phyloP scores from a whole-genome alignment of 2,113 vertebrate species.

The Amphiprion ocellaris region DNA sequence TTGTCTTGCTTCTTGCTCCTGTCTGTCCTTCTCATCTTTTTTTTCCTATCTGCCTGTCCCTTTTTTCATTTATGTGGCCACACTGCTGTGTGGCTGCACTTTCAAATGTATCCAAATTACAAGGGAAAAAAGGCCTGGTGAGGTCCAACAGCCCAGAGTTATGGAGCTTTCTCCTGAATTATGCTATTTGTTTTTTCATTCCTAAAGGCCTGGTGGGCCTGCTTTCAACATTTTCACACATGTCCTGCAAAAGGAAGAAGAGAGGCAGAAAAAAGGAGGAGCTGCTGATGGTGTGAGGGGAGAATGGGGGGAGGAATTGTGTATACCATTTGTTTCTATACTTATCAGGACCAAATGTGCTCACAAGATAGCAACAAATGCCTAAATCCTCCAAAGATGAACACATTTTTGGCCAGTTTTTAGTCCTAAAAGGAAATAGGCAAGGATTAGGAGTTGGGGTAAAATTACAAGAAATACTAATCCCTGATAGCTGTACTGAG shows the following conservation, averaged over 20 bases:
- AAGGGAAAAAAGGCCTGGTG: slow-evolving; percentile 15
- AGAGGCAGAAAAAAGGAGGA: slow-evolving; percentile 31
- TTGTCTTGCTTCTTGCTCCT: slow-evolving; percentile 22
- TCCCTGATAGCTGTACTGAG: background rate
- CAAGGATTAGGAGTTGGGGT: background rate
- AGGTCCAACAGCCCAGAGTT: slow-evolving; percentile 64
- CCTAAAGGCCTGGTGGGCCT: slow-evolving; percentile 66
- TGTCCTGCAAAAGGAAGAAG: slow-evolving; percentile 66
- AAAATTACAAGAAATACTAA: slow-evolving; percentile 8
- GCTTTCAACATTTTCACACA: slow-evolving; percentile 79
- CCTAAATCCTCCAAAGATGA: slow-evolving; percentile 20
- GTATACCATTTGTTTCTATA: slow-evolving; percentile 23
- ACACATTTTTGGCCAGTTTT: background rate
- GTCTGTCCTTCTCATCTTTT: slow-evolving; percentile 16
- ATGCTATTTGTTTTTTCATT: slow-evolving; percentile 80
- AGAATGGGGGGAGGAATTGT: background rate
- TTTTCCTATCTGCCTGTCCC: slow-evolving; percentile 23
- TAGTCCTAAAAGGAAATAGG: background rate
- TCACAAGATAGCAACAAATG: slow-evolving; percentile 2
- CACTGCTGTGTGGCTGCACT: slow-evolving; percentile 25
- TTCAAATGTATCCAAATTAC: slow-evolving; percentile 59
- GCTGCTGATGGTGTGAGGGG: slow-evolving; percentile 21
- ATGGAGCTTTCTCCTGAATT: slow-evolving; percentile 78
- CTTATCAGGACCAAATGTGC: slow-evolving; percentile 14
- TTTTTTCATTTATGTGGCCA: slow-evolving; percentile 30